A percentile compares a stretch with the other conserved stretches of the same genome.
Evolutionary conservation across 2,888 invertebrate genomes (phyloP).

Genomic region (Druceiella hillmani): DNA sequence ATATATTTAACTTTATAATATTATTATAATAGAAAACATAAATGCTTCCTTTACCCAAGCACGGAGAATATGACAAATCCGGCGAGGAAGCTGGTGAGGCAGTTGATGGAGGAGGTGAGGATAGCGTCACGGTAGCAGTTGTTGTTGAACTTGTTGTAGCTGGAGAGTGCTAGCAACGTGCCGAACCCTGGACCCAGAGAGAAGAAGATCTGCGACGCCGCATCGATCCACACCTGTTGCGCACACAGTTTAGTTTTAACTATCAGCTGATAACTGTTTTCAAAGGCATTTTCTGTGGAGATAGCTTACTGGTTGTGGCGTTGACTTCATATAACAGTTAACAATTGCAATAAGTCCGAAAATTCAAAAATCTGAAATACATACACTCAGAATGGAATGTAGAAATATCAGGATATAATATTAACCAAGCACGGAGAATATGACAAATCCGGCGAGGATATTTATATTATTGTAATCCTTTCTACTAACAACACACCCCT

Average conservation of each 20-base stretch:
- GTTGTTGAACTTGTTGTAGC: constrained; percentile 92
- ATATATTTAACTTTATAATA: not conserved
- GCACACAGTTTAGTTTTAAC: too few species aligned
- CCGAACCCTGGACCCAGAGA: constrained; percentile 92
- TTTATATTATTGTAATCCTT: too few species aligned
- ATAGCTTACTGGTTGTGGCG: too few species aligned
- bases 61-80: constrained; percentile 94
- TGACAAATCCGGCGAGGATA: constrained; percentile 91
- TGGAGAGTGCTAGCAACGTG: constrained; percentile 81
- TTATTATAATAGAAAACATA: constrained; percentile 20
- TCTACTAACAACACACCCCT: too few species aligned
- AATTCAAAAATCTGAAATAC: too few species aligned
- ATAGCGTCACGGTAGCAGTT: constrained; percentile 87
- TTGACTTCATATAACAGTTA: too few species aligned
- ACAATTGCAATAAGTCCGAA: too few species aligned
- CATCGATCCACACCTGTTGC: constrained; percentile 93
- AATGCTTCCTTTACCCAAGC: constrained; percentile 74
- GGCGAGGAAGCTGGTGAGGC: constrained; percentile 86
- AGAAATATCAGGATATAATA: too few species aligned
- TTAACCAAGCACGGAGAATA: constrained; percentile 86
- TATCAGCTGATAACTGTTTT: too few species aligned
- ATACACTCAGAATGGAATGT: too few species aligned
- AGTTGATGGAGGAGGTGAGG: constrained; percentile 85
- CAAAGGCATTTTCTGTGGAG: too few species aligned
- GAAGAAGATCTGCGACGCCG: constrained; percentile 92